These are phyloP conservation scores for Copidosoma aretas DNA, from an alignment of 2,888 invertebrate species.

Conservation along the genomic window DNA sequence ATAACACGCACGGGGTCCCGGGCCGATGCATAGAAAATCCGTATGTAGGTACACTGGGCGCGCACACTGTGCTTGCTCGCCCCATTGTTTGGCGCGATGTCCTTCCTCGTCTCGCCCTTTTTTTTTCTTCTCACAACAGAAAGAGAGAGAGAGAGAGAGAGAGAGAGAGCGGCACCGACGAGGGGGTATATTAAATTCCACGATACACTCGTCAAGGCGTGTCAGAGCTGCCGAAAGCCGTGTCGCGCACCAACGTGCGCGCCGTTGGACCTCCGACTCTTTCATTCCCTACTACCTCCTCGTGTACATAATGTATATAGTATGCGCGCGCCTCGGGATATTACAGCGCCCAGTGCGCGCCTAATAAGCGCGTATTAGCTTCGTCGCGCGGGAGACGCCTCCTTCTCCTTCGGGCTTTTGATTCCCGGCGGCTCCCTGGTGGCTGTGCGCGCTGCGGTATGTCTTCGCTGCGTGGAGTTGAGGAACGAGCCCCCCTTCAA, in stretches of 20 bases:
- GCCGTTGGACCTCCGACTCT: slow-evolving; percentile 50
- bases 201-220: slow-evolving; percentile 58
- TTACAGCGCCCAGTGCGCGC: slow-evolving; percentile 35
- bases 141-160: background rate
- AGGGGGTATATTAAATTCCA: slow-evolving; percentile 56
- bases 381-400: slow-evolving; percentile 47
- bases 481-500: no score
- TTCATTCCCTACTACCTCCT: slow-evolving; percentile 34
- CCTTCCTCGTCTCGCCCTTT: background rate
- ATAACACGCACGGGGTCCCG: slow-evolving; percentile 28
- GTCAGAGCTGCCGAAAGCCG: slow-evolving; percentile 47
- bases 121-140: background rate
- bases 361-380: slow-evolving; percentile 59
- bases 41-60: slow-evolving; percentile 18
- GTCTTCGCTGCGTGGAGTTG: no score
- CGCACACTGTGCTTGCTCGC: slow-evolving; percentile 22
- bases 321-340: no score
- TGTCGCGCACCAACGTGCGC: slow-evolving; percentile 48
- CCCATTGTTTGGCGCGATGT: slow-evolving; percentile 11
- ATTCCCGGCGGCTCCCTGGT: no score
- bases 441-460: no score
- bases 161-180: background rate
- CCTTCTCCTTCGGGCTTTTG: no score
- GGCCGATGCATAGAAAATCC: slow-evolving; percentile 24
- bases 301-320: slow-evolving; percentile 53